phyloP scores from a whole-genome alignment of 2,797 vertebrate genomes.

The Serranus cabrilla region DNA sequence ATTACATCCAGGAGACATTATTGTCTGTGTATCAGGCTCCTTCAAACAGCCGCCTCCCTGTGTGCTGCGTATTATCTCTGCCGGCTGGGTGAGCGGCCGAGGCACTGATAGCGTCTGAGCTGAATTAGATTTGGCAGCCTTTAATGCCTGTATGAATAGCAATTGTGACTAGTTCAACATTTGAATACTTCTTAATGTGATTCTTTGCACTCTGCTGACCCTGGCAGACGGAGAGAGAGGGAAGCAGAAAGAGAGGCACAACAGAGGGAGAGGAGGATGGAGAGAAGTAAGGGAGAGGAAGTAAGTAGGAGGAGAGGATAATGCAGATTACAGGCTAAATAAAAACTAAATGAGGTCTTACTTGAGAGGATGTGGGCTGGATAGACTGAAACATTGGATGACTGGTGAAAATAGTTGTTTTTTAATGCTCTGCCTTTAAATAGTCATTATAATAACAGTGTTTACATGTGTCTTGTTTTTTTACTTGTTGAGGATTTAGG shows the following conservation, averaged over 20 bases:
- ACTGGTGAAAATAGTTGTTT: background rate
- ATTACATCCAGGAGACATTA: conserved; percentile 70
- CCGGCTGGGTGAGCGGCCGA: conserved; percentile 52
- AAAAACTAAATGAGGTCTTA: conserved; percentile 39
- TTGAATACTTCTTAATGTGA: conserved; percentile 73
- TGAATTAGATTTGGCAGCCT: conserved; percentile 78
- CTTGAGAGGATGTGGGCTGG: conserved; percentile 14
- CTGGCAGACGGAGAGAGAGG: conserved; percentile 61
- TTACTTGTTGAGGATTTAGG: conserved; percentile 1
- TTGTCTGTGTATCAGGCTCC: conserved; percentile 48
- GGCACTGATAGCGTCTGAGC: conserved; percentile 58
- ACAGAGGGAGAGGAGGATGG: background rate
- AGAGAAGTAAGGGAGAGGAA: background rate
- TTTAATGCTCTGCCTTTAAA: background rate
- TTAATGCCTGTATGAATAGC: conserved; percentile 78
- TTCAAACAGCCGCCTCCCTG: conserved; percentile 39
- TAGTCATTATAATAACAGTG: too few relatives aligned
- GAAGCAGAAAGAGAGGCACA: conserved; percentile 11
- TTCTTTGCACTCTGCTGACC: conserved; percentile 74
- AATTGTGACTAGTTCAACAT: conserved; percentile 71
- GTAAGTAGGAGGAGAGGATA: conserved; percentile 24
- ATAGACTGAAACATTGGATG: background rate
- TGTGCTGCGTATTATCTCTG: conserved; percentile 65
- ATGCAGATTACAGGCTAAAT: conserved; percentile 36
- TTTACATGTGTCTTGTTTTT: background rate